Percentiles rank a stretch among this genome's conserved stretches.
Conservation (phyloP, 2,113 vertebrate species). For the Pelecanus crispus region DNA sequence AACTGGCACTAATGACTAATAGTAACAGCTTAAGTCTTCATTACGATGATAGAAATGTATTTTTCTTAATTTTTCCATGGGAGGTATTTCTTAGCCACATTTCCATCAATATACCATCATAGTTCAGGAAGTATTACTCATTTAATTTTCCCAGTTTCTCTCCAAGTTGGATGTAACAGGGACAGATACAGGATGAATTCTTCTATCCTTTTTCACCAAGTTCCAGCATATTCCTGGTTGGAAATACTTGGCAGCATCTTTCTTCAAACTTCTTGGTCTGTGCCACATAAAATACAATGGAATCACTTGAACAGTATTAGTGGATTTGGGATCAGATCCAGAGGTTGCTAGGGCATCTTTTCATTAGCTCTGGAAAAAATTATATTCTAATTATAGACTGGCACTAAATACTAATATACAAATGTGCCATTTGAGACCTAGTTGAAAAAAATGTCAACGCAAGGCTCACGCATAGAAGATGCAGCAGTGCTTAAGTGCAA, state of each 20-base stretch:
- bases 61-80: conserved; percentile 14
- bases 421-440: conserved; percentile 8
- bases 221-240: neutral
- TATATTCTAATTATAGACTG: conserved; percentile 49
- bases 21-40: neutral
- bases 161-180: neutral
- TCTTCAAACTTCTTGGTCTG: neutral
- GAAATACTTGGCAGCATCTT: neutral
- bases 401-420: conserved; percentile 14
- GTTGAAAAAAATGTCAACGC: neutral
- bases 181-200: neutral
- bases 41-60: neutral
- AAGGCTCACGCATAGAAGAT: neutral
- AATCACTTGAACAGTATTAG: conserved; percentile 12
- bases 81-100: neutral
- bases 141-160: conserved; percentile 10
- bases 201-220: neutral
- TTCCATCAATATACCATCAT: neutral
- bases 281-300: conserved; percentile 21
- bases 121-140: conserved; percentile 27
- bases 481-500: neutral
- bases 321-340: conserved; percentile 37
- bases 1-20: neutral
- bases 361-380: conserved; percentile 54
- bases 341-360: conserved; percentile 56